Base-by-base conservation (phyloP, 2,113 vertebrate species). In the Hippocampus abdominalis region DNA sequence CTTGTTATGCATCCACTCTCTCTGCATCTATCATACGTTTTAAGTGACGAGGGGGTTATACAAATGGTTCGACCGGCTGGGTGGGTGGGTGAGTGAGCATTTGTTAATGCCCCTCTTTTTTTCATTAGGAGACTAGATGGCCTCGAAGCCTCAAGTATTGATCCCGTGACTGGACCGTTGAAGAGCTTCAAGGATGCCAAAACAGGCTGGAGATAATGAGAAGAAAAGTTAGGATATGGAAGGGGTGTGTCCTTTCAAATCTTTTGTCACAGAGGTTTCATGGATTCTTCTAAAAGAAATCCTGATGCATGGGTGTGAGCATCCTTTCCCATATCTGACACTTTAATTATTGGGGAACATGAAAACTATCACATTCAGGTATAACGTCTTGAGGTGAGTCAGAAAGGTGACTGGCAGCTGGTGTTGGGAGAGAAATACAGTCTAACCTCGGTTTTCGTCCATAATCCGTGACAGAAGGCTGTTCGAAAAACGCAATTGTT, bases 141-240 rank as follows among this genome's bases (percentile, higher is more conserved):
- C 82, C 78, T 77, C 71, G 68, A 75, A 82, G 66, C 80, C 57
- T 36, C 42, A 70, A 32, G 80, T 88, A 90, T 87, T 76, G 90
- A 90, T 89, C 83, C 69, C 73, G 66, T 18, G 49, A 74, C 80
- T 70, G 81, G 63, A 76, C 68, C 65, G 63, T 36, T 78, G 71
- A 76, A 49, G 49, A 76, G 85, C 74, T 82, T 88, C 69, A 73
- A 81, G 54, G 42, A 77, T 71, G 44, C 18, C 25, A 39, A 74
- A 79, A 79, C 71, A 68, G 68, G 64, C 11, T 32, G 65, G 13
- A 73, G 70, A 78, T 53, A 62, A 71, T 3, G 27, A 27, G 4
- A 71, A 62, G 70, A 65, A 72, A 74, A 66, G 32, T n/a, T 57
- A 56, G 44, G 36, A 48, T 66, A 64, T 69, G n/a, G 13, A 66